Base-by-base conservation (phyloP, 2,888 invertebrate species). In the Tinea trinotella region DNA sequence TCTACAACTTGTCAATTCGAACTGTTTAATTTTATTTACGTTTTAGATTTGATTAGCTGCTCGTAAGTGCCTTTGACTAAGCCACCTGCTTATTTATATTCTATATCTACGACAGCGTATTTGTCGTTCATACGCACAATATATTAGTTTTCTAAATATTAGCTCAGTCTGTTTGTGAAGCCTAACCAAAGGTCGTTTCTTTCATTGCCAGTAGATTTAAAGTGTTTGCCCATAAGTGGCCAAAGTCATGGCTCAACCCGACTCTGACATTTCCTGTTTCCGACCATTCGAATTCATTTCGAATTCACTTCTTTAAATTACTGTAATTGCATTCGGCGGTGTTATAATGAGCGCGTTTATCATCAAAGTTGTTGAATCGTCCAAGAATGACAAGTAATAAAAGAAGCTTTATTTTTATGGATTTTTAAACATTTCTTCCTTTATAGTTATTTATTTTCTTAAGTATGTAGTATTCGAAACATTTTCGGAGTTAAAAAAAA, bases 111-210 rank as follows among this genome's bases (percentile, higher is more conserved):
- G n/a, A n/a, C n/a, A n/a, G n/a, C n/a, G n/a, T 30, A 30, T 30
- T 30, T 46, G 46, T 19, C 18, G 40, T 46, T 19, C 44, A 12
- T 44, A 44, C 17, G 13, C 17, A 48, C 24, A 46, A 48, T 54
- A 54, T 19, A 34, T 34, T 56, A 52, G 58, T 57, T 59, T 58
- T 58, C 58, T 64, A 67, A 77, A 78, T 72, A 76, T 77, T 77
- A 69, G 67, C 57, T 55, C 56, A 64, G 61, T 60, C 64, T 61
- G 68, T 77, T 74, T 77, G 69, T 65, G 60, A 61, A 64, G 59
- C 62, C n/a, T 58, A 64, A 60, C 61, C 67, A 75, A 78, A 80
- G 79, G 76, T 77, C 75, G 63, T 61, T 60, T 64, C 60, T 65
- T 53, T 67, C 70, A 71, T 70, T 70, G 70, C 65, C 68, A 65